Evolutionary conservation across 2,113 vertebrate species (phyloP).

Genomic region (Microcebus murinus): DNA sequence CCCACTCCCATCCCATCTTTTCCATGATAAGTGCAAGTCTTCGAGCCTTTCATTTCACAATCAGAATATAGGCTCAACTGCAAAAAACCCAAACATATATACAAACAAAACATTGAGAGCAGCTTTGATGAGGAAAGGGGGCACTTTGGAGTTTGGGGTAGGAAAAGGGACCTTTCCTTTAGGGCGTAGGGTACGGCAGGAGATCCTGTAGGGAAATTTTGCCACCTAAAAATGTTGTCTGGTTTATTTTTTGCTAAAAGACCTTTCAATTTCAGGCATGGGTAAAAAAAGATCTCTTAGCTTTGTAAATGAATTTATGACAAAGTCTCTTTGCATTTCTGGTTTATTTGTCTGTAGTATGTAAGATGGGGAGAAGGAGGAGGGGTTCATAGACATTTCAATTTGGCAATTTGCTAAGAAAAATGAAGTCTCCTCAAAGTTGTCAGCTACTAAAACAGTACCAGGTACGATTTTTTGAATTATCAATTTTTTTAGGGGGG

Average conservation of each 20-base stretch:
- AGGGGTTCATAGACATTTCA: background rate
- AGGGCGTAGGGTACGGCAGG: background rate
- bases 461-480: constrained; percentile 21
- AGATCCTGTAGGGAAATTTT: background rate
- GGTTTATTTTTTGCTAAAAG: background rate
- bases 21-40: background rate
- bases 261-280: background rate
- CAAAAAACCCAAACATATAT: background rate
- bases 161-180: too few relatives aligned
- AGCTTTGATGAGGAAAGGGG: background rate
- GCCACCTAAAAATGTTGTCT: background rate
- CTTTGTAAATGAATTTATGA: background rate
- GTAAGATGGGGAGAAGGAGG: background rate
- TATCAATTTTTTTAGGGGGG: background rate
- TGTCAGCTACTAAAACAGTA: constrained; percentile 4
- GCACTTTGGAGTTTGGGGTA: background rate
- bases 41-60: background rate
- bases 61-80: background rate
- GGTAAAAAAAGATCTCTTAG: background rate
- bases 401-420: background rate
- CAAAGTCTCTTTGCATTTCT: background rate
- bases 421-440: constrained; percentile 20
- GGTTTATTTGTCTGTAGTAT: background rate
- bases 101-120: background rate
- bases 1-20: background rate